Evolutionary conservation across 2,888 invertebrate species (phyloP), one percentile per base, ranked within the genome.

Genomic region (Galerucella calmariensis): DNA sequence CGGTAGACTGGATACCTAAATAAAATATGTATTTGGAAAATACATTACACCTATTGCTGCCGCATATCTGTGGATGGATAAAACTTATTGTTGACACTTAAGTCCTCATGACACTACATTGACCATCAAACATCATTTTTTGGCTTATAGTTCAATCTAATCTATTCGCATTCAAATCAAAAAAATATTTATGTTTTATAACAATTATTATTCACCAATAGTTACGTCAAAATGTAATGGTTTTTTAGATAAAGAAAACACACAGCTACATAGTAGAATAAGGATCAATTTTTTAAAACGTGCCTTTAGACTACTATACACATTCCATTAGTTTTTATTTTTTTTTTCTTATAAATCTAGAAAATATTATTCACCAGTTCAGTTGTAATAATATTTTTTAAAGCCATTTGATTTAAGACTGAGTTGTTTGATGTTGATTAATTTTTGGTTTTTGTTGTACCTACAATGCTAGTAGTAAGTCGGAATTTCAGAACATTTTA

Each of bases 341-440:
- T 53, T 72, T 72, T 69, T 75, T 76, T 78, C 67, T 72, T 20
- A 12, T 63, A 75, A 78, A 73, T 63, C 66, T 61, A 73, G 46
- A 65, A 44, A 44, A 20, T 46, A 67, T 76, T 67, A 73, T 75
- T 68, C 70, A 74, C 69, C 74, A 20, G n/a, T n/a, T 3, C 1
- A 78, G 80, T 83, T 82, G 82, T 82, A 80, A 82, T 81, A 77
- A 80, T 79, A 76, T 67, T 67, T 72, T 79, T 78, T 79, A 82
- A 84, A 85, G 86, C 87, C 87, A 87, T 87, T 86, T 87, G 83
- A 83, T 86, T 86, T 86, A 85, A 87, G 87, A 87, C 87, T 87
- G 87, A 87, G 84, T 56, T 83, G 81, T 81, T 84, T 83, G 82
- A 83, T 83, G 81, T 82, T 78, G 74, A 72, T 80, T 79, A 81